phyloP scores from a whole-genome alignment of 2,888 invertebrate species.

The Megastigmus dorsalis region DNA sequence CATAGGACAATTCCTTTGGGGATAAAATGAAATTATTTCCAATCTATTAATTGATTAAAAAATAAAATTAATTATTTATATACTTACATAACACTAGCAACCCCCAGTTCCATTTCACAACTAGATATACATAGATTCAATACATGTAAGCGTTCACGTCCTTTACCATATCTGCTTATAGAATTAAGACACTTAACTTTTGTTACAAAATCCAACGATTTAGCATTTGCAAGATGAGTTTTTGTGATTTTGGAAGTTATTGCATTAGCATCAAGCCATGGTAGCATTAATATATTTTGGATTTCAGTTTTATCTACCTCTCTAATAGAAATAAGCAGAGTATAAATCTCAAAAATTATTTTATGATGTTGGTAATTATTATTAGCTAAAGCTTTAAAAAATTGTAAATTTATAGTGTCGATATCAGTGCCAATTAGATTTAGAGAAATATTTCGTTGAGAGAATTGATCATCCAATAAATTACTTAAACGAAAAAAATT shows the following conservation, averaged over 20 bases:
- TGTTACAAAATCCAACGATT: slow-evolving; percentile 61
- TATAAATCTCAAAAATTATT: slow-evolving; percentile 63
- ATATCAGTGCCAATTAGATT: slow-evolving; percentile 60
- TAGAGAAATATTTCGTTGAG: slow-evolving; percentile 54
- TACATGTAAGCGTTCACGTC: slow-evolving; percentile 61
- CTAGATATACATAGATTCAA: slow-evolving; percentile 61
- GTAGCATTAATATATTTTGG: slow-evolving; percentile 63
- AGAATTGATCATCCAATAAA: slow-evolving; percentile 60
- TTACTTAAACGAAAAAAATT: slow-evolving; percentile 59
- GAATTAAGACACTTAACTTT: slow-evolving; percentile 64
- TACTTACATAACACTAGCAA: slow-evolving; percentile 65
- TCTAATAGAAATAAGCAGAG: slow-evolving; percentile 62
- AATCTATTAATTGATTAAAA: slow-evolving; percentile 18
- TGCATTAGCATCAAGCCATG: slow-evolving; percentile 59
- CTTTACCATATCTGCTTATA: slow-evolving; percentile 62
- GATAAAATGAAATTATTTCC: slow-evolving; percentile 8
- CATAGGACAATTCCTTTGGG: slow-evolving; percentile 58
- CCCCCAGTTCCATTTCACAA: slow-evolving; percentile 61
- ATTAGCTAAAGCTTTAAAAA: slow-evolving; percentile 55
- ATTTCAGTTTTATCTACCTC: slow-evolving; percentile 62
- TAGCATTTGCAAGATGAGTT: slow-evolving; percentile 58
- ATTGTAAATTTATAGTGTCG: slow-evolving; percentile 50
- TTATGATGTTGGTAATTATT: slow-evolving; percentile 54
- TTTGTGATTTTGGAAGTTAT: slow-evolving; percentile 57
- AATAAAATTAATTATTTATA: slow-evolving; percentile 1